Evolutionary conservation across 2,888 invertebrate genomes (phyloP).

Genomic region (Cancer borealis): DNA sequence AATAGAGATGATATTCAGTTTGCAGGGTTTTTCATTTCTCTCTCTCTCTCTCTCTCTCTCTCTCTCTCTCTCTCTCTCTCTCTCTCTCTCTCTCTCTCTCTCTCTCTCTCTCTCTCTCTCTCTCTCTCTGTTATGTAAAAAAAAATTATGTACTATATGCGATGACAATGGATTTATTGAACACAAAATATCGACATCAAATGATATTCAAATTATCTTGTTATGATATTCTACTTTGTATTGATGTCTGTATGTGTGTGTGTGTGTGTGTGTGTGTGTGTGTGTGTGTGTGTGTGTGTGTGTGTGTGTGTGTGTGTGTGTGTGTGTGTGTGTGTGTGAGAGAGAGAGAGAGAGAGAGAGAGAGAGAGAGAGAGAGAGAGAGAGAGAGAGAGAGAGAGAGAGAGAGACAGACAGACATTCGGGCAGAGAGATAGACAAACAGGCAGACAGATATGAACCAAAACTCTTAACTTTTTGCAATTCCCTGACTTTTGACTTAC

Average conservation of each 20-base stretch:
- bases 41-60: slow-evolving; percentile 45
- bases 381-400: slow-evolving; percentile 15
- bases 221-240: neutral
- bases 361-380: neutral
- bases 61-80: slow-evolving; percentile 45
- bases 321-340: neutral
- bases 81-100: neutral
- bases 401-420: neutral
- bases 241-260: neutral
- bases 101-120: neutral
- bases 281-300: too few species aligned
- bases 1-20: too few species aligned
- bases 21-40: too few species aligned
- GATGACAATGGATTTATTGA: neutral
- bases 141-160: neutral
- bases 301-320: neutral
- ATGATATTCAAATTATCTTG: neutral
- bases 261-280: too few species aligned
- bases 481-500: neutral
- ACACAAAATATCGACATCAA: neutral
- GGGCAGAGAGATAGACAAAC: neutral
- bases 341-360: slow-evolving; percentile 10
- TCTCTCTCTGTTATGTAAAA: neutral
- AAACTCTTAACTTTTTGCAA: neutral
- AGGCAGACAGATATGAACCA: neutral